Conservation (phyloP, 2,888 invertebrate species). For the Suillia variegata region DNA sequence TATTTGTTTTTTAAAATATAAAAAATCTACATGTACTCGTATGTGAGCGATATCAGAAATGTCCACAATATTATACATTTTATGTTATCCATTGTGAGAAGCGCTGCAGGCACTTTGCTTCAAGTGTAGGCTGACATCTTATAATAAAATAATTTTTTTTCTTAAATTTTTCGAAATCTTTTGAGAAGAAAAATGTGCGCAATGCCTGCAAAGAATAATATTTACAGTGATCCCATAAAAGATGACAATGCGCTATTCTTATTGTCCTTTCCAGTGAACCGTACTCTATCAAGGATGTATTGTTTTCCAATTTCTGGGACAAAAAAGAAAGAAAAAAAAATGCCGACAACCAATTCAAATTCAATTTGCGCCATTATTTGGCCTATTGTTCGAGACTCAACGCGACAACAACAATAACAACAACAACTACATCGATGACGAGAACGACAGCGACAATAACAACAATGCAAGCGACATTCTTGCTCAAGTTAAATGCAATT, state of each 20-base stretch:
- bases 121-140: not conserved
- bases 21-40: too few relatives aligned
- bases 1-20: too few relatives aligned
- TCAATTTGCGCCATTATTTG: constrained; percentile 56
- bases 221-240: constrained; percentile 48
- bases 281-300: constrained; percentile 31
- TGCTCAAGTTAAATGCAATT: constrained; percentile 8
- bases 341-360: constrained; percentile 53
- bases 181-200: not conserved
- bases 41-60: too few relatives aligned
- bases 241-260: constrained; percentile 22
- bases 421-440: constrained; percentile 12
- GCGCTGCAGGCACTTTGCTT: not conserved
- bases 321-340: constrained; percentile 40
- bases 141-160: not conserved
- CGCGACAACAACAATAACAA: constrained; percentile 20
- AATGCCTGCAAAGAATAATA: constrained; percentile 40
- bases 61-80: too few relatives aligned
- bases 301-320: constrained; percentile 44
- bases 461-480: not conserved
- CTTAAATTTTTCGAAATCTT: too few relatives aligned
- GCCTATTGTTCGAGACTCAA: constrained; percentile 48
- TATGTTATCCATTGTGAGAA: too few relatives aligned
- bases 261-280: constrained; percentile 15
- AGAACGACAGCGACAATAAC: constrained; percentile 9